A percentile compares a stretch with the other conserved stretches of the same genome.
phyloP scores from a whole-genome alignment of 2,113 vertebrate genomes.

The Chauna torquata region DNA sequence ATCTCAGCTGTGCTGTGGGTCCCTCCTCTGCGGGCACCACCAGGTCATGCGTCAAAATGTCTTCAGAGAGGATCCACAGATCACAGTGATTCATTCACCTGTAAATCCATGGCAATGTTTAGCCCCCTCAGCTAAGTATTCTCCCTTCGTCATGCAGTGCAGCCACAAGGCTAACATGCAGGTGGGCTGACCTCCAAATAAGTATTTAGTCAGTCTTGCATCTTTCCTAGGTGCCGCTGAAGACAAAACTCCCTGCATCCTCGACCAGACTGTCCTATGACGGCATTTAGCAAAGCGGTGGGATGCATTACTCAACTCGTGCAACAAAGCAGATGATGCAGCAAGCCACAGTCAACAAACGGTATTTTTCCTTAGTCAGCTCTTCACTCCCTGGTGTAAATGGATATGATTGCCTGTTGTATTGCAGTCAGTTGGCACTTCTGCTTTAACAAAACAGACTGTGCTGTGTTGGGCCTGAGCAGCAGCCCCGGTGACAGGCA shows the following conservation, averaged over 20 bases:
- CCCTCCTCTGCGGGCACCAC: neutral
- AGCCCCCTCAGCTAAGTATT: neutral
- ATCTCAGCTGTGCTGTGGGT: neutral
- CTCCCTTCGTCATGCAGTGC: neutral
- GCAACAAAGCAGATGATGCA: neutral
- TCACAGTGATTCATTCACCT: rapidly evolving
- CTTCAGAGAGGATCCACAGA: neutral
- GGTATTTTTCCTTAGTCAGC: neutral
- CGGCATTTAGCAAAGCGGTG: neutral
- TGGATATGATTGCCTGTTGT: neutral
- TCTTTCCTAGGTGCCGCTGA: neutral
- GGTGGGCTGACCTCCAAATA: neutral
- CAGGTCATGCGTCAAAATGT: neutral
- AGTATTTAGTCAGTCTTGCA: neutral
- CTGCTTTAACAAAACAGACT: neutral
- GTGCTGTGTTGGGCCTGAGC: neutral
- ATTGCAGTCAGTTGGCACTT: neutral
- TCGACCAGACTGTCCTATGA: neutral
- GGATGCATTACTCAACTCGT: rapidly evolving
- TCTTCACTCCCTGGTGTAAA: neutral
- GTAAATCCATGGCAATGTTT: neutral
- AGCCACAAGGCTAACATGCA: neutral
- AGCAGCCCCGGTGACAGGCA: neutral
- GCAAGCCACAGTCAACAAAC: rapidly evolving
- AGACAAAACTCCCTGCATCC: neutral